Conservation (phyloP, 2,888 invertebrate species). For the Gortyna flavago region DNA sequence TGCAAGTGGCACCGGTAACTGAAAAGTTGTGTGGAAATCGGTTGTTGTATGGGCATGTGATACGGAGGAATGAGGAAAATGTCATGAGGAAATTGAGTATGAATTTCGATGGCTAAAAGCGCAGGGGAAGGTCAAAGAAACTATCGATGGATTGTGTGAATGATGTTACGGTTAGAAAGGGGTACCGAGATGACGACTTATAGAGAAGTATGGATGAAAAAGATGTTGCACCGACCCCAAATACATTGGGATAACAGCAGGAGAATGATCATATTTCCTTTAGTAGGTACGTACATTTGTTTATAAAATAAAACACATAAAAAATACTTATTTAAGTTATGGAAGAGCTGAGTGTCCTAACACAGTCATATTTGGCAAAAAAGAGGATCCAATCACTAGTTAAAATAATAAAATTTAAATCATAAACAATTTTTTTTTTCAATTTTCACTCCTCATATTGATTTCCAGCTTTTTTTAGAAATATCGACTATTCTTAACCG, state of each 20-base stretch:
- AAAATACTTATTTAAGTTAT: not conserved
- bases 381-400: not conserved
- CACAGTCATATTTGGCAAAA: not conserved
- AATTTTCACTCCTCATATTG: not conserved
- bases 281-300: not conserved
- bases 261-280: not conserved
- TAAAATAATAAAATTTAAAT: not conserved
- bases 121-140: not conserved
- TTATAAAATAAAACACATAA: not conserved
- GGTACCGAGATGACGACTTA: not conserved
- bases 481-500: not conserved
- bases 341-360: not conserved
- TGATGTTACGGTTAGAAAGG: not conserved
- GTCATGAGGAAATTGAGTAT: not conserved
- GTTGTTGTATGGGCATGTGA: not conserved
- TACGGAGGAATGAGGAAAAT: not conserved
- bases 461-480: constrained; percentile 4
- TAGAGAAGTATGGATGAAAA: not conserved
- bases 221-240: not conserved
- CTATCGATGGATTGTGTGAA: not conserved
- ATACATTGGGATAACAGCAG: not conserved
- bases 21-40: too few relatives aligned
- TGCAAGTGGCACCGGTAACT: not conserved
- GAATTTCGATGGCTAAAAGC: not conserved
- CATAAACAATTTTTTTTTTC: not conserved